Base-by-base conservation (phyloP, 2,888 invertebrate genomes). In the Cheilosia vulpina region DNA sequence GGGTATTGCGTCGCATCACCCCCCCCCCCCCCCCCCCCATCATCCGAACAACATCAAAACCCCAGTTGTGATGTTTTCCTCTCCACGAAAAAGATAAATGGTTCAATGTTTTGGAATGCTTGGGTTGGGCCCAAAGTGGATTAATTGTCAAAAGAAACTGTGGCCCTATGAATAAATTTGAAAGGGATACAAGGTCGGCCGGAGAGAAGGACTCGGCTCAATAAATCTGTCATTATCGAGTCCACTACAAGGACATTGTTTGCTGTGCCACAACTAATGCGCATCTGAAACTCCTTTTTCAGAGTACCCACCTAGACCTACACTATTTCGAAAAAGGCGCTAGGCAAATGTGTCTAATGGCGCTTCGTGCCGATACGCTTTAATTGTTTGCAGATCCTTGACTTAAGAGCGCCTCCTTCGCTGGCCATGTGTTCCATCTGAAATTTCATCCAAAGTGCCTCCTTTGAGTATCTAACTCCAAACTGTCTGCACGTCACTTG, bases 361-460 rank as follows among this genome's bases (percentile, higher is more conserved):
- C 83, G 83, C 83, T 84, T 84, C 17, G 34, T 45, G 24, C 1
- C 41, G 24, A 43, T 43, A 53, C 43, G 27, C 27, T 69, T 68
- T 45, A 79, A 79, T 38, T 31, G 65, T 69, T 73, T 63, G 47
- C 38, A 63, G 57, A 66, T 79, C 58, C 73, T 84, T 79, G 19
- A 50, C 45, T 52, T 17, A 24, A 75, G 60, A 17, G n/a, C 24
- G 15, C 24, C 15, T 47, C 7, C 45, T 6, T 27, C n/a, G 6
- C 9, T 11, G 19, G 21, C 68, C 84, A 84, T 84, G 69, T 84
- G 84, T 75, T 84, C 17, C 21, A 31, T 65, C 84, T 84, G 34
- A 58, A 60, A 80, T 84, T 84, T 84, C 84, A 80, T 11, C 65
- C 9, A 41, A 58, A 72, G 65, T 77, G 19, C 66, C 66, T 62